phyloP scores from a whole-genome alignment of 2,113 vertebrate species.

The Burhinus bistriatus region DNA sequence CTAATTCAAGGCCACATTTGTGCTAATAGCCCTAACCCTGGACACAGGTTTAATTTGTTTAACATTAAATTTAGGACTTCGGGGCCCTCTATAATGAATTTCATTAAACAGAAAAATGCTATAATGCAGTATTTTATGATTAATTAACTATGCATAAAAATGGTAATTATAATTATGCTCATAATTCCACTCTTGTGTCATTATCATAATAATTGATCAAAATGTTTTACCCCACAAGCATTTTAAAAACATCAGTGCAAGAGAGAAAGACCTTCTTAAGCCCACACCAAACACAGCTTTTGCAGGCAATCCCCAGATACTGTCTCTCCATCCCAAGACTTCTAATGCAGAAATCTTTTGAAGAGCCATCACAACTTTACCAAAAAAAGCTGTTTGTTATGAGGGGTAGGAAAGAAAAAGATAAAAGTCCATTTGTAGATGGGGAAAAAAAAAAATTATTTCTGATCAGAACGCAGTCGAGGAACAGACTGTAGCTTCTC shows the following conservation, averaged over 20 bases:
- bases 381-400: not conserved
- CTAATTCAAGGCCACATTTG: slow-evolving; percentile 15
- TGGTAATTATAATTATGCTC: slow-evolving; percentile 70
- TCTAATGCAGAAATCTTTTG: not conserved
- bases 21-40: slow-evolving; percentile 18
- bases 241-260: not conserved
- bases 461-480: not conserved
- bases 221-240: slow-evolving; percentile 43
- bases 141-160: slow-evolving; percentile 73
- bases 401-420: not conserved
- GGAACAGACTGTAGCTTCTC: not conserved
- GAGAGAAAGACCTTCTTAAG: not conserved
- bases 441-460: not conserved
- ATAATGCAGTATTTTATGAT: slow-evolving; percentile 67
- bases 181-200: slow-evolving; percentile 58
- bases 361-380: not conserved
- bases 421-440: not conserved
- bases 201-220: slow-evolving; percentile 69
- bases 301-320: not conserved
- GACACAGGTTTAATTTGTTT: slow-evolving; percentile 62
- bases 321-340: not conserved
- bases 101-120: slow-evolving; percentile 62
- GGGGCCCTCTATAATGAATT: slow-evolving; percentile 57
- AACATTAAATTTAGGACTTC: slow-evolving; percentile 55
- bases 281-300: not conserved